phyloP scores from a whole-genome alignment of 2,797 vertebrate genomes.

The Urosaurus nigricauda region DNA sequence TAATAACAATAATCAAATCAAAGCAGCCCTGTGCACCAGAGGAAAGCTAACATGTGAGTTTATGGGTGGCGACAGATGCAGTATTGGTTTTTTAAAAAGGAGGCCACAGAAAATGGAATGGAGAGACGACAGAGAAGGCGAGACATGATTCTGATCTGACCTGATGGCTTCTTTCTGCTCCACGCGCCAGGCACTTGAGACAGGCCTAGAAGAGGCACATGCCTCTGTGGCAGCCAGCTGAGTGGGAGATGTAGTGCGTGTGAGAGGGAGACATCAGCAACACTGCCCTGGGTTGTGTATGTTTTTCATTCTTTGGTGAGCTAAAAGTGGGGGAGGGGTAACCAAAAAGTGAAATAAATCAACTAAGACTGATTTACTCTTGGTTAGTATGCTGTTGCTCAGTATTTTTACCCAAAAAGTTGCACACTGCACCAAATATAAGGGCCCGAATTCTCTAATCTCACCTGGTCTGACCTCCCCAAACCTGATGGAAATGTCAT shows the following conservation, averaged over 20 bases:
- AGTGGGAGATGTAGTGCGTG: no score
- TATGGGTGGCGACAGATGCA: constrained; percentile 61
- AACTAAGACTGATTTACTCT: not conserved
- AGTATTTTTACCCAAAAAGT: no score
- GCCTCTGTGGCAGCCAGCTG: not conserved
- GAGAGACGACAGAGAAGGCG: constrained; percentile 47
- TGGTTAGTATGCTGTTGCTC: no score
- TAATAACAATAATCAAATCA: constrained; percentile 61
- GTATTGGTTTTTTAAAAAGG: constrained; percentile 67
- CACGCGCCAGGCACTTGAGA: constrained; percentile 10
- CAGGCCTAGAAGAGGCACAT: not conserved
- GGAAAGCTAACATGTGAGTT: constrained; percentile 59
- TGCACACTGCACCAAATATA: no score
- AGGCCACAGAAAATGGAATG: constrained; percentile 28
- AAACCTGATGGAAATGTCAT: no score
- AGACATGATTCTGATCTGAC: constrained; percentile 54
- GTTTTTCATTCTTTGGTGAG: constrained; percentile 2
- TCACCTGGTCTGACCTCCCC: no score
- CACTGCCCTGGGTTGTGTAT: not conserved
- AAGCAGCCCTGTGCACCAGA: constrained; percentile 6
- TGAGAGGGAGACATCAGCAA: not conserved
- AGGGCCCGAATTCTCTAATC: no score
- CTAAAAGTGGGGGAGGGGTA: not conserved
- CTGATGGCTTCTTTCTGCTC: constrained; percentile 41
- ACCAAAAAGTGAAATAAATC: not conserved